A percentile compares a stretch with the other conserved stretches of the same genome.
These are phyloP conservation scores for Nematolebias whitei DNA, from an alignment of 2,113 vertebrate species.

Conservation along the genomic window DNA sequence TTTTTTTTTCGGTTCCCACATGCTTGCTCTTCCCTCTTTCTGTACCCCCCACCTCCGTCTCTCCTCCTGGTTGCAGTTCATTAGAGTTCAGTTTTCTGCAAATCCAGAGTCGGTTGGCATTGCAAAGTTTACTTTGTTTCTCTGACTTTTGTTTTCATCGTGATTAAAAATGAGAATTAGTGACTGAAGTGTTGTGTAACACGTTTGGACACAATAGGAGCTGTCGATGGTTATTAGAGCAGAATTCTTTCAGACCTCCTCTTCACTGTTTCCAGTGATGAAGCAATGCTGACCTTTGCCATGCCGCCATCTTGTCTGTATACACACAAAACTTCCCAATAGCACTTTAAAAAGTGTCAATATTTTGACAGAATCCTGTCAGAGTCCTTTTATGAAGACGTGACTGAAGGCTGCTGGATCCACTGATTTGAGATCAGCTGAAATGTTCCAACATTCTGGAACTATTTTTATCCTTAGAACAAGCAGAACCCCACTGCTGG, in stretches of 20 bases:
- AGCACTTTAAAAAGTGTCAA: slow-evolving; percentile 3
- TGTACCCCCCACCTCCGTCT: background rate
- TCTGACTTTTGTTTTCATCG: background rate
- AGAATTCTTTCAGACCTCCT: background rate
- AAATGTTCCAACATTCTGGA: background rate
- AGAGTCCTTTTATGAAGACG: background rate
- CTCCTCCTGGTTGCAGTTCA: slow-evolving; percentile 2
- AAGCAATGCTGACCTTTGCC: slow-evolving; percentile 28
- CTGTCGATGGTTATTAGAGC: background rate
- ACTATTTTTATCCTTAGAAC: background rate
- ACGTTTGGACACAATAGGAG: background rate
- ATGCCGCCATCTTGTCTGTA: background rate
- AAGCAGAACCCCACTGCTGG: background rate
- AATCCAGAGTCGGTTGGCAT: background rate
- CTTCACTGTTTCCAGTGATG: slow-evolving; percentile 19
- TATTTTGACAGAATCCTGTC: background rate
- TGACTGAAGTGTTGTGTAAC: background rate
- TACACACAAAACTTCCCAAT: background rate
- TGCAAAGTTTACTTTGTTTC: background rate
- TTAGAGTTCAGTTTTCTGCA: slow-evolving; percentile 6
- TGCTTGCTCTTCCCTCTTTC: background rate
- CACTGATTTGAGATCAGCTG: background rate
- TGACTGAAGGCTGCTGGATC: background rate
- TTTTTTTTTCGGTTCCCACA: background rate
- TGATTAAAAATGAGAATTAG: background rate